These are phyloP conservation scores for Colius striatus DNA, from an alignment of 2,113 vertebrate species.

Conservation along the genomic window DNA sequence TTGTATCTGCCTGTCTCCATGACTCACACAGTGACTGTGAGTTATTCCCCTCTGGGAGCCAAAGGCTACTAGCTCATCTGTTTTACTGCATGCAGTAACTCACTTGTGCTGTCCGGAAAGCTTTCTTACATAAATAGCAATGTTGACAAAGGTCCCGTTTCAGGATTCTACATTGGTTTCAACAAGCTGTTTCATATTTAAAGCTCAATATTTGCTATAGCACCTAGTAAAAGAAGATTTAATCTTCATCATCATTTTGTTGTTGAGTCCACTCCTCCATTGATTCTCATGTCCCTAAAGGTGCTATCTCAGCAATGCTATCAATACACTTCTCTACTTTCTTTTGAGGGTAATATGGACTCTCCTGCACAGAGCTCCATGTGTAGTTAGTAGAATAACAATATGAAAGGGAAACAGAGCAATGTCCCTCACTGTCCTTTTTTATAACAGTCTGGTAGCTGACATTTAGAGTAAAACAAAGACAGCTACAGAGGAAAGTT, in stretches of 20 bases:
- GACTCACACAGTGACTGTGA: neutral
- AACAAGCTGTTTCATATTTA: neutral
- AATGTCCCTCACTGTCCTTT: neutral
- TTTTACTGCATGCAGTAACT: neutral
- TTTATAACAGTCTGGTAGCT: neutral
- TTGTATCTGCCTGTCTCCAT: slow-evolving; percentile 8
- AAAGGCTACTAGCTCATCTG: slow-evolving; percentile 8
- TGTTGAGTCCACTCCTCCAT: neutral
- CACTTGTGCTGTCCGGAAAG: neutral
- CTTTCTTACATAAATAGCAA: neutral
- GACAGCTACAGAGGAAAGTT: neutral
- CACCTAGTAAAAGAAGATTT: neutral
- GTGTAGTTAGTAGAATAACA: neutral
- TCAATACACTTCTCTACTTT: neutral
- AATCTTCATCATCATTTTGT: neutral
- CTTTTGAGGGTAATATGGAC: neutral
- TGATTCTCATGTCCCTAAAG: neutral
- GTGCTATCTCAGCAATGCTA: neutral
- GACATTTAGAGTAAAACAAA: neutral
- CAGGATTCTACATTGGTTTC: neutral
- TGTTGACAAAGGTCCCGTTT: neutral
- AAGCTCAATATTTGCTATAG: neutral
- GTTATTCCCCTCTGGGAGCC: neutral
- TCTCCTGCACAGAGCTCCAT: neutral
- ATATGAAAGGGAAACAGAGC: neutral